Base-by-base conservation (phyloP, 1,140 invertebrate genomes). In the Hestina assimilis region DNA sequence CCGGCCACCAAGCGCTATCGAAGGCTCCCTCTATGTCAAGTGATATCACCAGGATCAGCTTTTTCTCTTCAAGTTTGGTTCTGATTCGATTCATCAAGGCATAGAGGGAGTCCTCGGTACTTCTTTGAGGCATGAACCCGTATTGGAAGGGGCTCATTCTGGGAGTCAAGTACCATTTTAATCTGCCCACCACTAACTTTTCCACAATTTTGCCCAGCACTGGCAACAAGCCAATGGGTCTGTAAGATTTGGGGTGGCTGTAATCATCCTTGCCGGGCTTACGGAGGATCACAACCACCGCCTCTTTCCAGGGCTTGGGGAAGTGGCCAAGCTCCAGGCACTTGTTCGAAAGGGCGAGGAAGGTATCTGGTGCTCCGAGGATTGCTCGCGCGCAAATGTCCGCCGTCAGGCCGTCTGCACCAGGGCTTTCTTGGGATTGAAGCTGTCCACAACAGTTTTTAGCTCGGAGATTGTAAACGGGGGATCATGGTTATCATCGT, bases 11-110 rank as follows among this genome's bases (percentile, higher is more conserved):
- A 0, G 48, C 48, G 15, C 4, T 41, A 15, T 52, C 35, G 24
- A 52, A 29, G 7, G 48, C 35, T 0, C 53, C 60, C 45, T 63
- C 61, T 58, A 63, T 63, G 23, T 63, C 61, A 12, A 64, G 26
- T n/a, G 62, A 64, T 20, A 64, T 26, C 4, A 55, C 7, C 0
- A 24, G 14, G 0, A 42, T 19, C 3, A 59, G 20, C 6, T 40
- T 41, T 24, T 59, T 59, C 2, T 23, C n/a, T 17, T 51, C 9
- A 0, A 64, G 8, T 7, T 55, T 40, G 1, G 3, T 3, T 4
- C 28, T 11, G 28, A 64, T 42, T 7, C 59, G 52, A 4, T 14
- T 11, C 21, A 59, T 40, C 15, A 56, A 14, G 8, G 46, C 42
- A 9, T 55, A 55, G 12, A 55, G 31, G 6, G 42, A 8, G 52